Evolutionary conservation across 1,140 invertebrate genomes (phyloP).

Genomic region (Lanistes nyassanus): DNA sequence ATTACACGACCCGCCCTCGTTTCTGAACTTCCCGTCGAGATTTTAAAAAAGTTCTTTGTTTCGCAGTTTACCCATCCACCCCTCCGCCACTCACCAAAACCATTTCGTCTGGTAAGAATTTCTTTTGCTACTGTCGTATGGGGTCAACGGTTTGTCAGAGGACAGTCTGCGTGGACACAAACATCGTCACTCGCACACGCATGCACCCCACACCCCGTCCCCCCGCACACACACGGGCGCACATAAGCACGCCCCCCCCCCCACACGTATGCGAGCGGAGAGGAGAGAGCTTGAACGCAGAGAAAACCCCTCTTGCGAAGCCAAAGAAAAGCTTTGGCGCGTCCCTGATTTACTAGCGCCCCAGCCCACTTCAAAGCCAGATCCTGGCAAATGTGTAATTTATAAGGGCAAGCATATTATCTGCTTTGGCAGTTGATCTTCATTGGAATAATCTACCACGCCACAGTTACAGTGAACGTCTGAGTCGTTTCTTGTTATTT

Average conservation of each 20-base stretch:
- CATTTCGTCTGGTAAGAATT: no score
- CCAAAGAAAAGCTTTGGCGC: constrained; percentile 24
- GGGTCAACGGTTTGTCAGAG: not conserved
- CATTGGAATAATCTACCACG: not conserved
- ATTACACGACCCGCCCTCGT: no score
- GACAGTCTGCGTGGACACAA: not conserved
- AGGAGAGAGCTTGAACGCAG: not conserved
- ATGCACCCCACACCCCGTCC: no score
- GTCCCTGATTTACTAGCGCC: constrained; percentile 25
- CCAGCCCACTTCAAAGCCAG: constrained; percentile 42
- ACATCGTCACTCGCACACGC: not conserved
- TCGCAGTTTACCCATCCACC: no score
- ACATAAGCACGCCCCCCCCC: no score
- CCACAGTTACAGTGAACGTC: no score
- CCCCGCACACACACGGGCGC: not conserved
- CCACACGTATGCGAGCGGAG: not conserved
- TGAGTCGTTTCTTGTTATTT: not conserved
- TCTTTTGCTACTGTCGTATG: no score
- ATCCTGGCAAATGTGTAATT: constrained; percentile 43
- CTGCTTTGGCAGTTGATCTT: constrained; percentile 22
- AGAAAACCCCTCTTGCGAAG: constrained; percentile 19
- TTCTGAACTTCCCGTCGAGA: no score
- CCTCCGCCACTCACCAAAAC: no score
- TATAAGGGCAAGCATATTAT: constrained; percentile 44
- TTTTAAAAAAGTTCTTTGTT: no score